These are phyloP conservation scores for Otis tarda DNA, from an alignment of 2,113 vertebrate genomes.

Conservation along the genomic window DNA sequence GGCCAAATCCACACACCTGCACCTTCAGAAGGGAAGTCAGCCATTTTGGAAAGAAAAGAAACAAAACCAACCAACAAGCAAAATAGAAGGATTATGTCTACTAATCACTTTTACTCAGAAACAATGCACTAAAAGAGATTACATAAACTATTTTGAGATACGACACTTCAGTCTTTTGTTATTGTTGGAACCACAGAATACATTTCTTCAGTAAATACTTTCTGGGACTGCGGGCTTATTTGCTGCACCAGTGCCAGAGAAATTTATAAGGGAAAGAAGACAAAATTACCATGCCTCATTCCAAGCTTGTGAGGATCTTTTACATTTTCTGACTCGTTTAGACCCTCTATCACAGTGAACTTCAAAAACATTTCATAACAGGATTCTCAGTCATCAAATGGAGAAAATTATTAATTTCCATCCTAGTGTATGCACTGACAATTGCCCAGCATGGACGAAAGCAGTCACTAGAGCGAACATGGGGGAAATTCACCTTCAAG, in stretches of 20 bases:
- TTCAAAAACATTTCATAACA: neutral
- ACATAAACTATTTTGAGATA: neutral
- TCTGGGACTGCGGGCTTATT: neutral
- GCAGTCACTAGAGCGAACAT: rapidly evolving
- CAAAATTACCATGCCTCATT: neutral
- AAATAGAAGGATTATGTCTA: neutral
- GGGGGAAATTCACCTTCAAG: neutral
- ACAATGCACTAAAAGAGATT: neutral
- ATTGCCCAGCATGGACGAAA: neutral
- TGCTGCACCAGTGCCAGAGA: neutral
- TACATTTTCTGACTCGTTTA: neutral
- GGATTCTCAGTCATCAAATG: neutral
- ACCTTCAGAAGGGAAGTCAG: neutral
- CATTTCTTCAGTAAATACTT: neutral
- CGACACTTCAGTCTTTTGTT: neutral
- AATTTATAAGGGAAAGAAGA: neutral
- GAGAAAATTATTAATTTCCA: neutral
- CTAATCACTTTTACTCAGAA: neutral
- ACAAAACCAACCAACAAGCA: too few species aligned
- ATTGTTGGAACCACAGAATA: neutral
- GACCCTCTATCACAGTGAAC: neutral
- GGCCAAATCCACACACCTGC: too few species aligned
- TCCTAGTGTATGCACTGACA: neutral
- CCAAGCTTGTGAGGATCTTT: neutral
- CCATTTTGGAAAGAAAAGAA: neutral